Evolutionary conservation across 2,113 vertebrate genomes (phyloP).

Genomic region (Varanus salvator): DNA sequence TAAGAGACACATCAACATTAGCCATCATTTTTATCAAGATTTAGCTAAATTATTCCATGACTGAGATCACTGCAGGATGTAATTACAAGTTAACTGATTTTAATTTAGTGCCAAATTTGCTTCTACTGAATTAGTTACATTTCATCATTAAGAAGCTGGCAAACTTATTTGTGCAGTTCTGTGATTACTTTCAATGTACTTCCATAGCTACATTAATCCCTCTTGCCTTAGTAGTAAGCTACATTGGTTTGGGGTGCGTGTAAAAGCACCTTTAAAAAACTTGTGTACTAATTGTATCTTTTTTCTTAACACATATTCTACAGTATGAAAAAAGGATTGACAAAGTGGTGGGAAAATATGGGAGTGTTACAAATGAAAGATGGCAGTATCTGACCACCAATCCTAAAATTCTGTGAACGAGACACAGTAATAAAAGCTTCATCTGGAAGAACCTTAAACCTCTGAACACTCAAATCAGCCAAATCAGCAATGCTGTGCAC

Average conservation of each 20-base stretch:
- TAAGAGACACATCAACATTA: background rate
- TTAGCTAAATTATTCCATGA: background rate
- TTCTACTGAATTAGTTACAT: background rate
- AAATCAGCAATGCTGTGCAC: background rate
- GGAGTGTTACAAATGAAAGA: no score
- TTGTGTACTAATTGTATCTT: no score
- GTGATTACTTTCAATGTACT: background rate
- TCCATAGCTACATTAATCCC: no score
- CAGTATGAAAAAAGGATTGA: no score
- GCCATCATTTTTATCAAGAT: background rate
- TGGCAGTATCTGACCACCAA: no score
- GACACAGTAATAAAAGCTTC: no score
- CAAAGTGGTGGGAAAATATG: no score
- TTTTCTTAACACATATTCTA: no score
- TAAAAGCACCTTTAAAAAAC: background rate
- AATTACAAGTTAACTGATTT: background rate
- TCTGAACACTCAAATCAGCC: background rate
- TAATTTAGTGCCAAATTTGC: background rate
- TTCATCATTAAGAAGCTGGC: background rate
- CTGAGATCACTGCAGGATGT: background rate
- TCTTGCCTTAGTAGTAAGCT: background rate
- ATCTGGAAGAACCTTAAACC: background rate
- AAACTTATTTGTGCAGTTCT: background rate
- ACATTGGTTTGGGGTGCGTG: background rate
- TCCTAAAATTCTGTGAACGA: no score